phyloP scores from a whole-genome alignment of 2,797 vertebrate genomes.

The Picus viridis region DNA sequence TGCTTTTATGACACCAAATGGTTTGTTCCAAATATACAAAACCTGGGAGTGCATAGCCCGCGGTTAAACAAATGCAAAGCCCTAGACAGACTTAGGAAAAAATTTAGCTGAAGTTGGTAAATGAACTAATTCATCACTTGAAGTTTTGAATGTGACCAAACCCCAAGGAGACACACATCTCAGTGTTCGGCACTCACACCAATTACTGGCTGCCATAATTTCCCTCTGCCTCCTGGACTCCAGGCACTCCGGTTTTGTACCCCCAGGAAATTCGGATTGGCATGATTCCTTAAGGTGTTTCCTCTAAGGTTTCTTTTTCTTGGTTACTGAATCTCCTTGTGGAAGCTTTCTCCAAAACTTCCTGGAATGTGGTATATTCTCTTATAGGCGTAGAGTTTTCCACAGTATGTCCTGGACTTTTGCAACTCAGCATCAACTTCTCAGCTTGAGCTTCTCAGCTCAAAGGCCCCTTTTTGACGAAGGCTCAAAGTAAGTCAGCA shows the following conservation, averaged over 20 bases:
- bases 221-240: not conserved
- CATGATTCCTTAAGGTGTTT: not conserved
- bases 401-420: not conserved
- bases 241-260: not conserved
- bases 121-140: not conserved
- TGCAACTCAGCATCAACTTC: not conserved
- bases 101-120: not conserved
- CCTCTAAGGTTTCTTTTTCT: not conserved
- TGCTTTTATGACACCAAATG: not conserved
- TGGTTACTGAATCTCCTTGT: not conserved
- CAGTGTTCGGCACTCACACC: not conserved
- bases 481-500: not conserved
- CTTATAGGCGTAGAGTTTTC: not conserved
- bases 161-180: not conserved
- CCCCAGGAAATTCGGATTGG: not conserved
- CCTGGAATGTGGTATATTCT: not conserved
- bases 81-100: not conserved
- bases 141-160: not conserved
- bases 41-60: not conserved
- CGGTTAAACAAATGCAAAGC: not conserved
- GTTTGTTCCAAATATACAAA: not conserved
- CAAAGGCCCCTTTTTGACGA: not conserved
- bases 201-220: not conserved
- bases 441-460: not conserved
- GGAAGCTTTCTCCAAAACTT: not conserved